A percentile compares a stretch with the other conserved stretches of the same genome.
Conservation (phyloP, 2,113 vertebrate species). For the Cichladusa arquata region DNA sequence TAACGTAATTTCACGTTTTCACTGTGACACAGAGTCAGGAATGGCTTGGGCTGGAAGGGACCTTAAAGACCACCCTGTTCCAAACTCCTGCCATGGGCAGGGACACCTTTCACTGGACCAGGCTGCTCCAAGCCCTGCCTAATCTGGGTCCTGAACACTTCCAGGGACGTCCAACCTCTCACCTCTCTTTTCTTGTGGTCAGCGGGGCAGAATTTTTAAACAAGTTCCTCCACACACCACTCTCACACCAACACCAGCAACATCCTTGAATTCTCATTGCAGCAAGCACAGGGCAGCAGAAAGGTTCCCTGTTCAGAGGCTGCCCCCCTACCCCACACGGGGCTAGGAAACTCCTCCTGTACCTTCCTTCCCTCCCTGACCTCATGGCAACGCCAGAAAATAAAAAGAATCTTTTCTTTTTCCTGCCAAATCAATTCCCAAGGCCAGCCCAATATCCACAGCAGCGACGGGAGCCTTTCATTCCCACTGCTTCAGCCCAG, state of each 20-base stretch:
- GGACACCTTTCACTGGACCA: background rate
- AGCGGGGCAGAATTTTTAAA: background rate
- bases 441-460: background rate
- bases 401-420: background rate
- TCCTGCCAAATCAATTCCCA: background rate
- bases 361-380: background rate
- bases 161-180: background rate
- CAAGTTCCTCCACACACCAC: background rate
- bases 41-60: background rate
- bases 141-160: background rate
- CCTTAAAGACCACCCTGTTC: background rate
- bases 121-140: background rate
- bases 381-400: background rate
- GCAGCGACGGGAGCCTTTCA: background rate
- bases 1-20: background rate
- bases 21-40: background rate
- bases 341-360: background rate
- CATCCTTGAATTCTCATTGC: background rate
- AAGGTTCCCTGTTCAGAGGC: background rate
- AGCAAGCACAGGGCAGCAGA: background rate
- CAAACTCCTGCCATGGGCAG: background rate
- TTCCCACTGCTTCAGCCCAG: background rate
- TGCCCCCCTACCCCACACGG: background rate
- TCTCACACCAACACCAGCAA: accelerated
- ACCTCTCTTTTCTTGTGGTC: background rate